A percentile compares a stretch with the other conserved stretches of the same genome.
These are phyloP conservation scores for Drosophila azteca DNA, from an alignment of 1,140 invertebrate genomes.

Conservation along the genomic window DNA sequence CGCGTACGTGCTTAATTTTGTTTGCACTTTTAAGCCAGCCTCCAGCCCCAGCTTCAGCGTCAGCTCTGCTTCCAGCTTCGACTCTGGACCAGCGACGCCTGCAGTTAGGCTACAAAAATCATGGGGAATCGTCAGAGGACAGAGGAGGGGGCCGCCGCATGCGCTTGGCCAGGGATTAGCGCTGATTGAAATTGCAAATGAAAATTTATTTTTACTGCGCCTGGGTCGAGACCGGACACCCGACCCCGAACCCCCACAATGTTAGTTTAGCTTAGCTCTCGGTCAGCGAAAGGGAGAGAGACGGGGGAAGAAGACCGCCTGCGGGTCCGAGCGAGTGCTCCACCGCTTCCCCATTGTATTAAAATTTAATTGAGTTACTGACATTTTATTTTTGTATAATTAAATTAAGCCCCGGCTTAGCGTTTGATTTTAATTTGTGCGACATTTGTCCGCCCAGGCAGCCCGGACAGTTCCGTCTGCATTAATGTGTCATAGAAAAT, in stretches of 20 bases:
- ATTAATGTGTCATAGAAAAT: constrained; percentile 57
- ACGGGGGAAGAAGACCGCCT: constrained; percentile 3
- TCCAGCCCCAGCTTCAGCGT: background rate
- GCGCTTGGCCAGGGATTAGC: constrained; percentile 81
- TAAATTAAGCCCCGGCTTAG: constrained; percentile 79
- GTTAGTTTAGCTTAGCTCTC: constrained; percentile 72
- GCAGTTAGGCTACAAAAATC: constrained; percentile 81
- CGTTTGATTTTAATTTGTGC: constrained; percentile 83
- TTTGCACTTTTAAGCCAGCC: constrained; percentile 76
- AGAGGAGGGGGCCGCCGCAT: constrained; percentile 55
- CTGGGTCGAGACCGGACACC: constrained; percentile 14
- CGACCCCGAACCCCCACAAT: constrained; percentile 30
- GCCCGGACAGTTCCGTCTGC: constrained; percentile 26
- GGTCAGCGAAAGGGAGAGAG: background rate
- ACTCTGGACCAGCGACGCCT: constrained; percentile 49
- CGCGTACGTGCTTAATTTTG: constrained; percentile 83
- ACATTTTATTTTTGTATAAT: constrained; percentile 83
- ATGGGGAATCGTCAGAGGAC: constrained; percentile 24
- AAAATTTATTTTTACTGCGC: constrained; percentile 82
- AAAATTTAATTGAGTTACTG: constrained; percentile 83
- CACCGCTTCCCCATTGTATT: constrained; percentile 55
- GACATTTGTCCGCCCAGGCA: constrained; percentile 66
- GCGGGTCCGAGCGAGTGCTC: constrained; percentile 37
- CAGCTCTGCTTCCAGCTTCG: background rate
- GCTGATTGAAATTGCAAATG: constrained; percentile 83